These are phyloP conservation scores for Blastobasis lacticolella DNA, from an alignment of 2,888 invertebrate genomes.

Conservation along the genomic window DNA sequence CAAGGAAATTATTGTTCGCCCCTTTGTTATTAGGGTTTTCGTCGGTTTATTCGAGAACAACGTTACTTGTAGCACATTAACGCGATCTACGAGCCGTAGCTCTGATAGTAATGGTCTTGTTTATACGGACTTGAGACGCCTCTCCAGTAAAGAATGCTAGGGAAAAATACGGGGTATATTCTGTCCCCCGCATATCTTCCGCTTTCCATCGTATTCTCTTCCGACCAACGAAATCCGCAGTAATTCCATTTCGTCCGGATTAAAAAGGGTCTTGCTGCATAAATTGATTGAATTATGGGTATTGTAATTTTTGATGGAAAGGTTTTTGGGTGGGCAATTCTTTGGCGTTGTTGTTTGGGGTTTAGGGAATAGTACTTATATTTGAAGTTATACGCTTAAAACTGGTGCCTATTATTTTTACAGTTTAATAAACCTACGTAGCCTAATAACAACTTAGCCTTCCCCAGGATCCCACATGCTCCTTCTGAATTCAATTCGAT, in stretches of 20 bases:
- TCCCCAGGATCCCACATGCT: too few relatives aligned
- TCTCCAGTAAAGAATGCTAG: constrained; percentile 32
- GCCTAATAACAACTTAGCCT: too few relatives aligned
- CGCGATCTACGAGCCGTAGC: constrained; percentile 54
- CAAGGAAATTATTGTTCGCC: not conserved
- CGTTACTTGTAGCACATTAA: constrained; percentile 46
- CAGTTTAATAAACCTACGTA: too few relatives aligned
- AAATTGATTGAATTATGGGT: constrained; percentile 28
- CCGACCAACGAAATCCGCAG: constrained; percentile 28
- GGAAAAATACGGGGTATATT: constrained; percentile 26
- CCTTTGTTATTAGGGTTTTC: constrained; percentile 13
- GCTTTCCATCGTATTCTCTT: constrained; percentile 35
- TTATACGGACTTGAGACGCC: constrained; percentile 43
- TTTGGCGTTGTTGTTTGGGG: too few relatives aligned
- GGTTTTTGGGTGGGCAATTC: constrained; percentile 6
- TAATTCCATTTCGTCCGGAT: constrained; percentile 51
- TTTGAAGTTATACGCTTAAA: too few relatives aligned
- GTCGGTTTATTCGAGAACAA: constrained; percentile 36
- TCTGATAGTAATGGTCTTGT: constrained; percentile 62
- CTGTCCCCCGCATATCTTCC: constrained; percentile 22
- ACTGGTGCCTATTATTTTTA: too few relatives aligned
- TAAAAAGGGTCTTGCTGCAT: constrained; percentile 46
- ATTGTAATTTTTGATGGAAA: constrained; percentile 32
- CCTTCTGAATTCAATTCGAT: too few relatives aligned
- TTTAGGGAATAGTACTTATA: too few relatives aligned